phyloP scores from a whole-genome alignment of 2,888 invertebrate genomes.

The Campoplex capitator region DNA sequence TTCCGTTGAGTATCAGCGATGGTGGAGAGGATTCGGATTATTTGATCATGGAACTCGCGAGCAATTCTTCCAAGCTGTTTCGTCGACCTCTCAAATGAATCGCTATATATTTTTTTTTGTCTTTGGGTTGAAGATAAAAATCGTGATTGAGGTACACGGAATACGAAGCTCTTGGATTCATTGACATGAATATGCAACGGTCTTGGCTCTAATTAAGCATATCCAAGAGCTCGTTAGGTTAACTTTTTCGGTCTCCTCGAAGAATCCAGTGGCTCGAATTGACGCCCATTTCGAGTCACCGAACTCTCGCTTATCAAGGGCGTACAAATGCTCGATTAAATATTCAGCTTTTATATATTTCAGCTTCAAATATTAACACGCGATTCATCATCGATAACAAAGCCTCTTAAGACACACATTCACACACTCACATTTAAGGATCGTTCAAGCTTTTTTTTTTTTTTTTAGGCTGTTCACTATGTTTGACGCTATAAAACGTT shows the following conservation, averaged over 20 bases:
- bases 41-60: neutral
- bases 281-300: constrained; percentile 11
- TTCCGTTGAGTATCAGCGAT: neutral
- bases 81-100: constrained; percentile 8
- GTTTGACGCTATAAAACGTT: constrained; percentile 22
- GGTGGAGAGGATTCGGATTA: neutral
- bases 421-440: neutral
- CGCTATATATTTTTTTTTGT: neutral
- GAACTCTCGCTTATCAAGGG: neutral
- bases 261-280: constrained; percentile 32
- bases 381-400: neutral
- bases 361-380: neutral
- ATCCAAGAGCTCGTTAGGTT: constrained; percentile 18
- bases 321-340: neutral
- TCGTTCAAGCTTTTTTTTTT: neutral
- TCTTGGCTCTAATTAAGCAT: constrained; percentile 44
- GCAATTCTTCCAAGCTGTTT: neutral
- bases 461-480: neutral
- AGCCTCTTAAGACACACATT: neutral
- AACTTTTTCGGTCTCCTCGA: constrained; percentile 10
- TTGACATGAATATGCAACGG: constrained; percentile 53
- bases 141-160: constrained; percentile 32
- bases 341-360: neutral
- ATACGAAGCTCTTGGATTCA: constrained; percentile 39
- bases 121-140: constrained; percentile 25